These are phyloP conservation scores for Sycophaga agraensis DNA, from an alignment of 1,140 invertebrate genomes.

Conservation along the genomic window DNA sequence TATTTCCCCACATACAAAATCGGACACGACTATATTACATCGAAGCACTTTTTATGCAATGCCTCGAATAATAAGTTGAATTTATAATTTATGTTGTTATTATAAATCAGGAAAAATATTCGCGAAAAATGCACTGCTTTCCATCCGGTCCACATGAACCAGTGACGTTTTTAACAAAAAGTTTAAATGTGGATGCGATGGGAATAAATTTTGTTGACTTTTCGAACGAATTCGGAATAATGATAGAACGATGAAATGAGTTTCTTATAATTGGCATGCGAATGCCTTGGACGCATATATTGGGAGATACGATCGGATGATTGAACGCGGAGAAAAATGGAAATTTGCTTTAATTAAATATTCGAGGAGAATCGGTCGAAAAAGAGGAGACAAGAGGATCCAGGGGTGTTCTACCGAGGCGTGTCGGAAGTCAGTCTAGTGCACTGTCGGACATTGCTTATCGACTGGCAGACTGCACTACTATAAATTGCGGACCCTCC, in stretches of 20 bases:
- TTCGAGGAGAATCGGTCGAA: background rate
- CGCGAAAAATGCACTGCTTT: background rate
- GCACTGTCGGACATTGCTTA: slow-evolving; percentile 41
- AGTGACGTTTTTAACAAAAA: background rate
- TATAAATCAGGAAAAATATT: background rate
- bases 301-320: no score
- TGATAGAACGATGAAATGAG: no score
- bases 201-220: no score
- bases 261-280: no score
- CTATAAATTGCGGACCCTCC: slow-evolving; percentile 41
- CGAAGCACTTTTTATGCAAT: slow-evolving; percentile 14
- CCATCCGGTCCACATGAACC: no score
- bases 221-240: no score
- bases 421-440: slow-evolving; percentile 38
- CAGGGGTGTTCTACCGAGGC: slow-evolving; percentile 6
- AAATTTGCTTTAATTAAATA: slow-evolving; percentile 23
- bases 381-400: background rate
- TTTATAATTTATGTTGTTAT: slow-evolving; percentile 1
- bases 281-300: no score
- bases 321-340: no score
- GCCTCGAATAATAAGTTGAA: background rate
- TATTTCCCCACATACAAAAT: slow-evolving; percentile 19
- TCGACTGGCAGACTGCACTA: slow-evolving; percentile 42
- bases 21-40: background rate
- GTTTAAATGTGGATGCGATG: no score